phyloP scores from a whole-genome alignment of 2,888 invertebrate genomes.

The Empis stercorea region DNA sequence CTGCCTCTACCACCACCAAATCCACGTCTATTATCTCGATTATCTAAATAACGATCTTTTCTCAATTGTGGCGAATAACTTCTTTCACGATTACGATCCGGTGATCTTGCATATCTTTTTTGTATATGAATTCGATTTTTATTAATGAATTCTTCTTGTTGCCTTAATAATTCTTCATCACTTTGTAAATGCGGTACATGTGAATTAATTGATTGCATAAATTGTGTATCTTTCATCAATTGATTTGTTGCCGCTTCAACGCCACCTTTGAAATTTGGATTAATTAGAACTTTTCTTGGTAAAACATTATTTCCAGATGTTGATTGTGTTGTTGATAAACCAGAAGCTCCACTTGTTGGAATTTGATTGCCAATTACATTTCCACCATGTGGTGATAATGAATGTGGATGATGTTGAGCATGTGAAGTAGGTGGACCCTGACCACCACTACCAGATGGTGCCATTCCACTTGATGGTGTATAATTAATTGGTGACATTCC shows the following conservation, averaged over 20 bases:
- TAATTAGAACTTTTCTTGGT: conserved; percentile 31
- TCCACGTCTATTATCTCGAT: conserved; percentile 12
- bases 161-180: conserved; percentile 33
- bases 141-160: conserved; percentile 37
- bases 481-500: neutral
- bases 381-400: conserved; percentile 7
- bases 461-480: too few species aligned
- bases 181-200: conserved; percentile 25
- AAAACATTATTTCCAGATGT: neutral
- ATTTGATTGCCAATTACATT: conserved; percentile 4
- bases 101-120: conserved; percentile 32
- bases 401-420: neutral
- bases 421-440: conserved; percentile 35
- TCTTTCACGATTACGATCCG: conserved; percentile 16
- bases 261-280: conserved; percentile 37
- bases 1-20: conserved; percentile 4
- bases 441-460: neutral
- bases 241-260: conserved; percentile 37
- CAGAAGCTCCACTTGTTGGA: neutral
- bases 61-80: conserved; percentile 29
- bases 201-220: conserved; percentile 29
- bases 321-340: neutral
- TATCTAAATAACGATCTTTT: conserved; percentile 11
- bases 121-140: conserved; percentile 35
- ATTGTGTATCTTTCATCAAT: conserved; percentile 36